Conservation (phyloP, 2,113 vertebrate species). For the Fukomys damarensis region DNA sequence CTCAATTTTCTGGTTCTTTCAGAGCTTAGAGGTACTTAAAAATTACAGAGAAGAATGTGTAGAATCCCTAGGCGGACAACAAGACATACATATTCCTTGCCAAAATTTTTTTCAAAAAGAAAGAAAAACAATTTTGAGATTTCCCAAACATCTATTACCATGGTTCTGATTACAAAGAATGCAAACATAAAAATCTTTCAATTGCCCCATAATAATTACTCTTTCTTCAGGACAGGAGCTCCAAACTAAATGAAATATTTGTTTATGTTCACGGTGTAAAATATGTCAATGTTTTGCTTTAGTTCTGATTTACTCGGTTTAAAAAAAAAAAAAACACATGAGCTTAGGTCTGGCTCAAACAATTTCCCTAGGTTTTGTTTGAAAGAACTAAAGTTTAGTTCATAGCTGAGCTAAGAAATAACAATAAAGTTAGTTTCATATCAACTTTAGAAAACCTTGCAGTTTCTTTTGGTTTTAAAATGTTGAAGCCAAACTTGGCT, state of each 20-base stretch:
- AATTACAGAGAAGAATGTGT: not conserved
- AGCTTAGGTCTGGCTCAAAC: slow-evolving; percentile 18
- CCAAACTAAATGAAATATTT: slow-evolving; percentile 6
- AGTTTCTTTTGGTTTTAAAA: not conserved
- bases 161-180: not conserved
- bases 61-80: slow-evolving; percentile 7
- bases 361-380: slow-evolving; percentile 41
- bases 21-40: not conserved
- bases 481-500: not conserved
- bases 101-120: slow-evolving; percentile 6
- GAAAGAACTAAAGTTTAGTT: slow-evolving; percentile 27
- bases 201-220: not conserved
- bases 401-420: slow-evolving; percentile 51
- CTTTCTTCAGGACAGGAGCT: not conserved
- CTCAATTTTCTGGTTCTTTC: not conserved
- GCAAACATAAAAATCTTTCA: not conserved
- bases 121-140: slow-evolving; percentile 35
- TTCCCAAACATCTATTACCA: not conserved
- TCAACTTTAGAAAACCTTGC: not conserved
- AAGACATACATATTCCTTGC: not conserved
- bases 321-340: not conserved
- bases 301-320: not conserved
- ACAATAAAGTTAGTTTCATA: not conserved
- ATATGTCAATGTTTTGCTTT: slow-evolving; percentile 20
- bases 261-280: not conserved